Base-by-base conservation (phyloP, 2,113 vertebrate genomes). In the Erpornis zantholeuca region DNA sequence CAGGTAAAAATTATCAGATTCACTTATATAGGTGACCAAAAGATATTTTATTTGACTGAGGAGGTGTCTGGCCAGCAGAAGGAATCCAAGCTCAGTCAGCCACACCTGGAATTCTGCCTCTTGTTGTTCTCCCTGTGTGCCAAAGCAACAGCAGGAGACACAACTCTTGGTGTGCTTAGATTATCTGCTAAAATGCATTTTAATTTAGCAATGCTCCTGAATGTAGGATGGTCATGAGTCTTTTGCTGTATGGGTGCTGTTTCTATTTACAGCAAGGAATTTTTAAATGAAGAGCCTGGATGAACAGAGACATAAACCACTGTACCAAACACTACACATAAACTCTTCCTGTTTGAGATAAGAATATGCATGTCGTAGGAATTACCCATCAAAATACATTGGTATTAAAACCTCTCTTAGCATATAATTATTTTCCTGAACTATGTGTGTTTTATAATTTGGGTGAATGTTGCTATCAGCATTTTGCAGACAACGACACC, bases 1-100 rank as follows among this genome's bases (percentile, higher is more conserved):
- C 31, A 35, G 12, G 52, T 47, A 60, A 92, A 95, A 15, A 28
- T 11, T 1, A 47, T 81, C 66, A 92, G 35, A 90, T 84, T 93
- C n/a, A 54, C 36, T 76, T 35, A 45, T 25, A 82, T 7, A 79
- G 12, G 49, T 31, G 44, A 28, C 47, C 40, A 66, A 95, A 95
- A 78, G 28, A 49, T 68, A 54, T 68, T 97, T 94, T 91, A n/a
- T 96, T 88, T 96, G 73, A 22, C 28, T 88, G 69, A 83, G 24
- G 44, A 94, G 23, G 16, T 83, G 36, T 84, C 76, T 95, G 83
- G 50, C n/a, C 31, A 88, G 61, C 38, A 93, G 80, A 96, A 93
- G 49, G n/a, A 72, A 72, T 85, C 23, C 45, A 80, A 59, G 40
- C 53, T 88, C 50, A 71, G 61, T 60, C 77, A 88, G 40, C 29